Conservation (phyloP, 1,140 invertebrate genomes). For the Protaetia brevitarsis region DNA sequence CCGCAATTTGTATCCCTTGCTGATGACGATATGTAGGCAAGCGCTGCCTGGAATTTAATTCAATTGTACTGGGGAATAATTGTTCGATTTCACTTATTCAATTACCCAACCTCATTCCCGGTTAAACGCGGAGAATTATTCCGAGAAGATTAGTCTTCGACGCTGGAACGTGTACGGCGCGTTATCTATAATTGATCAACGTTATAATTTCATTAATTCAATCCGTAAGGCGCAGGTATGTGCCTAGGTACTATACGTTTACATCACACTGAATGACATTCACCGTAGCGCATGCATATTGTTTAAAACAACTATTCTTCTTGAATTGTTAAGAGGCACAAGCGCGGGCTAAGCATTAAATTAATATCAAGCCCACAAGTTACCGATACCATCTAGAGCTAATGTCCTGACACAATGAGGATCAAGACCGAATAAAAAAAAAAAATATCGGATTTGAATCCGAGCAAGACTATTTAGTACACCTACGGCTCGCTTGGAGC, state of each 20-base stretch:
- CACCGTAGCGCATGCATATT: conserved; percentile 13
- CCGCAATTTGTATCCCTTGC: too few relatives aligned
- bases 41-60: conserved; percentile 9
- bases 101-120: background rate
- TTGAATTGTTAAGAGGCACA: conserved; percentile 19
- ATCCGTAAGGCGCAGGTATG: background rate
- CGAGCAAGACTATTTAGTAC: conserved; percentile 45
- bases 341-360: conserved; percentile 38
- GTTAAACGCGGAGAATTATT: background rate
- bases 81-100: background rate
- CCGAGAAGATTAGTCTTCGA: background rate
- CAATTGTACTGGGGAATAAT: conserved; percentile 4
- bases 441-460: conserved; percentile 43
- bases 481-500: conserved; percentile 40
- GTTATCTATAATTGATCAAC: conserved; percentile 16
- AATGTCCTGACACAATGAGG: conserved; percentile 46
- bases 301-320: conserved; percentile 22
- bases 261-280: conserved; percentile 2
- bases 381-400: conserved; percentile 43
- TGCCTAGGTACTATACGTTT: background rate
- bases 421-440: conserved; percentile 39
- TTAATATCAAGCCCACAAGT: conserved; percentile 45
- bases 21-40: too few relatives aligned
- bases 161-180: background rate
- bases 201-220: conserved; percentile 7